phyloP scores from a whole-genome alignment of 2,797 vertebrate genomes.

The Passerculus sandwichensis region DNA sequence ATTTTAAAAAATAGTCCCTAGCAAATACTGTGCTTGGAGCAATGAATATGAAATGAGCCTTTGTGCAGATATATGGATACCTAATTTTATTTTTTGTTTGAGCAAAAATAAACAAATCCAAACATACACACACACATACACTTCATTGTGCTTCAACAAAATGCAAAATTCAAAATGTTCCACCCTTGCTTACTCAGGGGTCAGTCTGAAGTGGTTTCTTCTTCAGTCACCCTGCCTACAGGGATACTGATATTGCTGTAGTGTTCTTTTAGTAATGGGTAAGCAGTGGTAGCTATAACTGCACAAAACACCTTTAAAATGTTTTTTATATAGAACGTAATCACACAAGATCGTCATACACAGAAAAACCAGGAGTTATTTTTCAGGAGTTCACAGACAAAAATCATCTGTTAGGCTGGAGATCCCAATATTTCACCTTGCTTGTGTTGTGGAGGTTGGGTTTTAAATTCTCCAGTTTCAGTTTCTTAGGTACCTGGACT shows the following conservation, averaged over 20 bases:
- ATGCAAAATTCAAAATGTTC: neutral
- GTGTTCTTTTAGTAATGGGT: neutral
- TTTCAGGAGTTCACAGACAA: neutral
- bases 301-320: neutral
- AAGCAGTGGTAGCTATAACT: neutral
- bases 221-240: neutral
- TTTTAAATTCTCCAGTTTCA: neutral
- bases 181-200: neutral
- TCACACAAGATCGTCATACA: neutral
- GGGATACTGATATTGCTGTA: neutral
- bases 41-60: neutral
- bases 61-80: neutral
- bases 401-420: neutral
- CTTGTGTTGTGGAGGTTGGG: neutral
- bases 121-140: fast-evolving
- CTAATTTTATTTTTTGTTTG: neutral
- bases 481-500: neutral
- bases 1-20: neutral
- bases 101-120: fast-evolving
- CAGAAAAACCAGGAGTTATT: neutral
- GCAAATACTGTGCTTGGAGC: neutral
- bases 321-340: neutral
- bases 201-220: neutral
- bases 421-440: neutral
- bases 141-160: neutral